phyloP scores from a whole-genome alignment of 53 echinoderm and acorn worm genomes.

The Echinarachnius parma region DNA sequence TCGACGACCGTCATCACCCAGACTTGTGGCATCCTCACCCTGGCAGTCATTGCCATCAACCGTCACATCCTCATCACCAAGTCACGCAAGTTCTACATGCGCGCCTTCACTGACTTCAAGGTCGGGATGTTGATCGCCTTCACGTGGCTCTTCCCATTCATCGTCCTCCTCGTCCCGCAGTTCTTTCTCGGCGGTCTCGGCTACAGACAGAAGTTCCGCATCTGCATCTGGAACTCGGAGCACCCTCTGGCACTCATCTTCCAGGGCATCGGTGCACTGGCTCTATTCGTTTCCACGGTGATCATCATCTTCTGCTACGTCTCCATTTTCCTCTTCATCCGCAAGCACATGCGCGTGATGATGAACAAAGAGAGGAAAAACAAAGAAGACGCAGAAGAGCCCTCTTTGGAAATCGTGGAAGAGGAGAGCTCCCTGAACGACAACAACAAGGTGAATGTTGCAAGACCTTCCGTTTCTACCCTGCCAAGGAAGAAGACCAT shows the following conservation, averaged over 20 bases:
- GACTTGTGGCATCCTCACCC: slow-evolving; percentile 24
- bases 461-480: not conserved
- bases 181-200: slow-evolving; percentile 32
- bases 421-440: slow-evolving; percentile 17
- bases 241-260: slow-evolving; percentile 35
- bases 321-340: slow-evolving; percentile 31
- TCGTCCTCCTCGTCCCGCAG: slow-evolving; percentile 32
- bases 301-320: slow-evolving; percentile 44
- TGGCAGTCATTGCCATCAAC: slow-evolving; percentile 21
- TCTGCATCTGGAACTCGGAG: slow-evolving; percentile 37
- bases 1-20: slow-evolving; percentile 15
- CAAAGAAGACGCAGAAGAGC: not conserved
- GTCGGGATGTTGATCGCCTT: slow-evolving; percentile 20
- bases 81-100: slow-evolving; percentile 24
- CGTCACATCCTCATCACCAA: slow-evolving; percentile 39
- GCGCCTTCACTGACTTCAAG: slow-evolving; percentile 1
- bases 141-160: slow-evolving; percentile 49
- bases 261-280: slow-evolving; percentile 34
- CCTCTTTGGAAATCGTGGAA: not conserved
- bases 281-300: slow-evolving; percentile 25
- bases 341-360: slow-evolving; percentile 34
- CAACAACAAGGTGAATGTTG: not conserved
- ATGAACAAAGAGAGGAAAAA: slow-evolving; percentile 1
- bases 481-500: slow-evolving; percentile 1
- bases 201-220: slow-evolving; percentile 15